A percentile compares a stretch with the other conserved stretches of the same genome.
These are phyloP conservation scores for Telmatochromis sp. DNA, from an alignment of 2,113 vertebrate species.

Conservation along the genomic window DNA sequence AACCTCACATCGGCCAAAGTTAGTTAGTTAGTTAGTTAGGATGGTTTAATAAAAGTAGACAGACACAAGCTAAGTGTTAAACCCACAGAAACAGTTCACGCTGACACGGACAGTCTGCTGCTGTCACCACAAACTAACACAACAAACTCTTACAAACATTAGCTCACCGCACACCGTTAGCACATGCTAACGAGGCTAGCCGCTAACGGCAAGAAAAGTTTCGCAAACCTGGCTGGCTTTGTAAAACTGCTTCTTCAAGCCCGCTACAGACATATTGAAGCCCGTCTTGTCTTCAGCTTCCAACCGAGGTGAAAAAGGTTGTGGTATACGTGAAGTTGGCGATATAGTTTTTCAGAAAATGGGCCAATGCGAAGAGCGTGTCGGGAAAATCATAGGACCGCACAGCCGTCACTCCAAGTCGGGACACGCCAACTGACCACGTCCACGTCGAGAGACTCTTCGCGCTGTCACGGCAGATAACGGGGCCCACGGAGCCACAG, in stretches of 20 bases:
- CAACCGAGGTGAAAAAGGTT: background rate
- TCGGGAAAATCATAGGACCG: conserved; percentile 43
- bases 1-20: background rate
- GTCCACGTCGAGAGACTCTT: conserved; percentile 48
- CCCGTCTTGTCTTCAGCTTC: conserved; percentile 14
- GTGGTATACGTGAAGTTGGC: background rate
- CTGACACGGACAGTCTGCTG: background rate
- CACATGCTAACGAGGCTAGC: conserved; percentile 47
- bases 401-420: conserved; percentile 41
- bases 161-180: background rate
- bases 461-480: background rate
- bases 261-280: conserved; percentile 89
- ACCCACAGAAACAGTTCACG: background rate
- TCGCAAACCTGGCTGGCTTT: conserved; percentile 92
- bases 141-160: background rate
- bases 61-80: background rate
- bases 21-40: background rate
- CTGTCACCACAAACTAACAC: background rate
- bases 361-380: conserved; percentile 1
- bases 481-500: background rate
- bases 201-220: conserved; percentile 46
- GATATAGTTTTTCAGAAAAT: conserved; percentile 4
- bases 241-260: conserved; percentile 97
- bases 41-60: background rate
- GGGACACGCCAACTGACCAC: conserved; percentile 63